phyloP scores from a whole-genome alignment of 2,888 invertebrate genomes.

The Dynastes maya region DNA sequence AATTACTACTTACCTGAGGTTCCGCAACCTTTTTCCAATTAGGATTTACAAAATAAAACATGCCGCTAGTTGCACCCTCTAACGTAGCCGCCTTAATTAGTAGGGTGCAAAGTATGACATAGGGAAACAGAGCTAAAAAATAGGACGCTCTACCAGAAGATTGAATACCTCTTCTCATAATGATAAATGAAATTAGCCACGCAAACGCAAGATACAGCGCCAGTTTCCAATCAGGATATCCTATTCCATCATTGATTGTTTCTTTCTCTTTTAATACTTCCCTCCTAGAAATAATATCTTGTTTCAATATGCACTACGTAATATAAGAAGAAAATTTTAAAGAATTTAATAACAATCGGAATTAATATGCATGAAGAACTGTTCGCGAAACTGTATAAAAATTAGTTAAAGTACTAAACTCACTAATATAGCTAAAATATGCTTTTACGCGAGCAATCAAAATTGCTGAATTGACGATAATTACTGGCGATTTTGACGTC shows the following conservation, averaged over 20 bases:
- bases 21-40: slow-evolving; percentile 83
- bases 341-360: too few species aligned
- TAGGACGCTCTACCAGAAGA: slow-evolving; percentile 89
- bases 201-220: slow-evolving; percentile 78
- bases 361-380: too few species aligned
- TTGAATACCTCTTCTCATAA: slow-evolving; percentile 82
- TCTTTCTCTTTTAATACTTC: slow-evolving; percentile 72
- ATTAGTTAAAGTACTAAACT: too few species aligned
- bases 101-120: slow-evolving; percentile 82
- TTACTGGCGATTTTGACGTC: too few species aligned
- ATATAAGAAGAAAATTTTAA: neutral
- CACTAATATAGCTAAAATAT: too few species aligned
- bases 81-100: slow-evolving; percentile 78
- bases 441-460: too few species aligned
- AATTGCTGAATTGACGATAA: too few species aligned
- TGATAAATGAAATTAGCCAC: slow-evolving; percentile 80
- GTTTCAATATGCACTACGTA: neutral
- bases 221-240: slow-evolving; percentile 79
- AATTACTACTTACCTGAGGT: slow-evolving; percentile 70
- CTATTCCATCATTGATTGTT: slow-evolving; percentile 70
- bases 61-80: slow-evolving; percentile 83
- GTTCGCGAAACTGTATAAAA: too few species aligned
- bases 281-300: slow-evolving; percentile 55
- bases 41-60: slow-evolving; percentile 85
- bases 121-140: slow-evolving; percentile 91